Evolutionary conservation across 2,797 vertebrate genomes (phyloP), one percentile per base, ranked within the genome.

Genomic region (Bradypodion ventrale): DNA sequence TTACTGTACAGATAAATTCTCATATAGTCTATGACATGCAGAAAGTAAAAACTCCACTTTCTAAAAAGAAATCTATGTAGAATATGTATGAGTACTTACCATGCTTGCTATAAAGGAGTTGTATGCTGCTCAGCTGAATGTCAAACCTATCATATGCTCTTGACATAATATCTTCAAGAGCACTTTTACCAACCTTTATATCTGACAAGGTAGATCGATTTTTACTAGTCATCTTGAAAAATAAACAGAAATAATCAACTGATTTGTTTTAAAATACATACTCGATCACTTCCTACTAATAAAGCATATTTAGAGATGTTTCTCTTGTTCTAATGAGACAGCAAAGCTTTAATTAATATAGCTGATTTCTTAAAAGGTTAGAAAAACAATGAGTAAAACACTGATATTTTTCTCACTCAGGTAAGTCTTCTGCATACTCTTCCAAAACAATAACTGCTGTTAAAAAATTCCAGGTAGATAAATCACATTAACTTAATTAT

Each of bases 141-240:
- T 99, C 98, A 90, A 98, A 99, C 87, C 95, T 97, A 92, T 99
- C 99, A 46, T 99, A 99, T 29, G 99, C 99, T 95, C 97, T 97
- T 82, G 95, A 97, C 97, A 98, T 99, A 94, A 99, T 98, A 90
- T 98, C 98, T 95, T 99, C 98, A 83, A 98, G 96, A 79, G 95
- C 97, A 85, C 96, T 96, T 87, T 95, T 96, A 81, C 91, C 91
- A 68, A 92, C 92, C 35, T 96, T 97, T 76, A 99, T 94, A 91
- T 97, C 95, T 35, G 97, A 96, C 80, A 99, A 93, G 86, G 96
- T 83, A 29, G 96, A 96, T 91, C 92, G 98, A 94, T 93, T 96
- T 95, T 97, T 96, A 96, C 98, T 99, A 86, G 94, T 94, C 96
- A 99, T 97, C 99, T 99, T 92, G 21, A 78, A 92, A 91, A 65